Conservation (phyloP, 1,140 invertebrate genomes). For the Berghia stephanieae region DNA sequence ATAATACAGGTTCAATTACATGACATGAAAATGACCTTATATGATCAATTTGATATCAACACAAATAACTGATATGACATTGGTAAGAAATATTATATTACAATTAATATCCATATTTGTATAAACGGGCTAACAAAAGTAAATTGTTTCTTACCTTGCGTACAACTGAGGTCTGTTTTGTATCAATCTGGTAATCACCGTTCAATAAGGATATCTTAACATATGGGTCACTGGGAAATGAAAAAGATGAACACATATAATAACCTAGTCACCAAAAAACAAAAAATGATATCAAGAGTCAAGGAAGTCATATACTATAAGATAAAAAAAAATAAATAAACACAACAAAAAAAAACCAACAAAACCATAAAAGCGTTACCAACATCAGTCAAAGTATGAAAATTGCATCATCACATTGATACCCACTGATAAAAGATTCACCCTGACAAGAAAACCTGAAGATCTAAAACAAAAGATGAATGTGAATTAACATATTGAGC, state of each 20-base stretch:
- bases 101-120: background rate
- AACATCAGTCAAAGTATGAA: background rate
- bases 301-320: background rate
- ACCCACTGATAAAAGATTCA: too few species aligned
- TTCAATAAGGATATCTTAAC: constrained; percentile 90
- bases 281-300: background rate
- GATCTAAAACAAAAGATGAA: too few species aligned
- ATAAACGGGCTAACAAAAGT: background rate
- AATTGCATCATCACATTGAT: background rate
- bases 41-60: too few species aligned
- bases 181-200: constrained; percentile 78
- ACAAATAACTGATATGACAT: too few species aligned
- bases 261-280: background rate
- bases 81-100: background rate
- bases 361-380: too few species aligned
- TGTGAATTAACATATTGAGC: too few species aligned
- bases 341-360: background rate
- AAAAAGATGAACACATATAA: constrained; percentile 34
- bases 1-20: too few species aligned
- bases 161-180: constrained; percentile 93
- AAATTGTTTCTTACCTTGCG: constrained; percentile 79
- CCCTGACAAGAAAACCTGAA: too few species aligned
- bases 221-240: constrained; percentile 88
- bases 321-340: background rate
- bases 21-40: too few species aligned